Evolutionary conservation across 2,888 invertebrate species (phyloP), one percentile per base, ranked within the genome.

Genomic region (Coleophora deauratella): DNA sequence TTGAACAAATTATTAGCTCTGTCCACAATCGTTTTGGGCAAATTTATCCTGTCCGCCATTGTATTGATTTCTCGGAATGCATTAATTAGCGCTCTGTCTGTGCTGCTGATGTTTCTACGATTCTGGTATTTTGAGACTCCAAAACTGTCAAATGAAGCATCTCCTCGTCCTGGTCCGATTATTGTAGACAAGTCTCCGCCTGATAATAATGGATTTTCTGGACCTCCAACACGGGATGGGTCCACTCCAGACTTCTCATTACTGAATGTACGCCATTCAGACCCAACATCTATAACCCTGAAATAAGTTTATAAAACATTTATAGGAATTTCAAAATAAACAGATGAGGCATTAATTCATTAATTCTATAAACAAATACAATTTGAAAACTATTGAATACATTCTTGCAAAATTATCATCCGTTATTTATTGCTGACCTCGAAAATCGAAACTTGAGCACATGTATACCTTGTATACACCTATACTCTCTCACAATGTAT

Each of bases 261-360:
- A 66, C 97, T 98, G 79, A 99, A 99, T 45, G 99, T 99, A 72
- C 99, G 90, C 99, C 99, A 99, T 80, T 99, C 99, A 3, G 99
- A 98, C 30, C 99, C 98, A n/a, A 99, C 99, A 81, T 99, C 99
- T 52, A 99, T 98, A 1, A 99, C 97, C 69, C 98, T 97, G 73
- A 43, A 65, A 68, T 14, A 37, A 42, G 11, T 9, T 31, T 31
- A n/a, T 10, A 31, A 10, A 31, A 31, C 7, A 31, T 31, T 6
- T 21, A 4, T 21, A n/a, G n/a, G 21, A 21, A 21, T 21, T 21
- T 21, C 21, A 6, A 4, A 21, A 21, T 4, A 21, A 21, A 21
- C 3, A 21, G 21, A 4, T 21, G 21, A 21, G 3, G 21, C 21
- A 21, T 21, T 4, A 21, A 4, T 21, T 21, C 3, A 21, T 21